phyloP scores from a whole-genome alignment of 2,888 invertebrate species.

The Plagodis pulveraria region DNA sequence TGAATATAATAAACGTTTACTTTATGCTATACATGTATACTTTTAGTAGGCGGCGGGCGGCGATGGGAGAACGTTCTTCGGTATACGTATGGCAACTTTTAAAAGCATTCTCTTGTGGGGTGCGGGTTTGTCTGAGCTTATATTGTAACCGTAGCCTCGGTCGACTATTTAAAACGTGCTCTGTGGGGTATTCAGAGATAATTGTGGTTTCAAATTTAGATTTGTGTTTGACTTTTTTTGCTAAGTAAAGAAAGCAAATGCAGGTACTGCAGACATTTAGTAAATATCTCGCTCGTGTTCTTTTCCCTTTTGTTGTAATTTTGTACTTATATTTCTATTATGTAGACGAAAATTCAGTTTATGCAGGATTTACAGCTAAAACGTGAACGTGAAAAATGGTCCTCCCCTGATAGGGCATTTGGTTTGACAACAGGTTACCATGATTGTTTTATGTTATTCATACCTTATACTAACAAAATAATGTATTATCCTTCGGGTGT shows the following conservation, averaged over 20 bases:
- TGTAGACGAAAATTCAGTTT: too few relatives aligned
- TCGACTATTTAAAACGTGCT: constrained; percentile 32
- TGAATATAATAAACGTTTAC: constrained; percentile 66
- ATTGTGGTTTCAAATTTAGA: constrained; percentile 10
- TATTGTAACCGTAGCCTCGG: constrained; percentile 29
- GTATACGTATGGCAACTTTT: constrained; percentile 39
- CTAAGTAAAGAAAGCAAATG: not conserved
- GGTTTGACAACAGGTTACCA: too few relatives aligned
- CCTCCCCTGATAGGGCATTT: too few relatives aligned
- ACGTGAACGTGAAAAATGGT: too few relatives aligned
- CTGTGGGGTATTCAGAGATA: constrained; percentile 24
- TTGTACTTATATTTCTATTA: too few relatives aligned
- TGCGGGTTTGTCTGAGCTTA: constrained; percentile 31
- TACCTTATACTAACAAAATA: too few relatives aligned
- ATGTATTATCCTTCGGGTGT: too few relatives aligned
- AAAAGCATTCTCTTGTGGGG: constrained; percentile 42
- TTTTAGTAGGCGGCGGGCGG: constrained; percentile 35
- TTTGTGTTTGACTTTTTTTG: constrained; percentile 1
- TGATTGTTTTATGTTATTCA: too few relatives aligned
- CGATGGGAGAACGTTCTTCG: constrained; percentile 41
- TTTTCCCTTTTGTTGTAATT: too few relatives aligned
- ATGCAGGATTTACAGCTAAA: too few relatives aligned
- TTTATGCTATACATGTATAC: constrained; percentile 47
- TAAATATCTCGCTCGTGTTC: too few relatives aligned
- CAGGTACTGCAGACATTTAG: too few relatives aligned